These are phyloP conservation scores for Phragmatobia fuliginosa DNA, from an alignment of 2,888 invertebrate genomes.

Conservation along the genomic window DNA sequence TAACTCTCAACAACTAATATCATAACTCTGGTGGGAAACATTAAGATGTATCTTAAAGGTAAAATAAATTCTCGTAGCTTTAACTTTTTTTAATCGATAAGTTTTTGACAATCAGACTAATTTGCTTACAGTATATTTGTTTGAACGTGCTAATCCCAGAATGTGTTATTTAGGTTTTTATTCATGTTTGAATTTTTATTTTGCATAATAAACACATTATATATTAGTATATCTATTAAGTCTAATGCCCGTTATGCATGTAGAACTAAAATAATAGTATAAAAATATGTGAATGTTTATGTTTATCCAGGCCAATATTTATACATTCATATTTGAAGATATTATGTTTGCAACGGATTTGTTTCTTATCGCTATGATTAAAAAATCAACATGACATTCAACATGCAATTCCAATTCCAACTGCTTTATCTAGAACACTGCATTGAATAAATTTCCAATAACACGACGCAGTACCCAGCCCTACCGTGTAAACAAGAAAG, in stretches of 20 bases:
- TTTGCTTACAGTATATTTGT: too few species aligned
- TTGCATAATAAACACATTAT: too few species aligned
- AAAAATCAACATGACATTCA: neutral
- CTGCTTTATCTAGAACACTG: neutral
- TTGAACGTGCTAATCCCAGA: too few species aligned
- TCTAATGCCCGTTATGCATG: neutral
- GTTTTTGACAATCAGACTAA: too few species aligned
- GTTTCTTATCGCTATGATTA: neutral
- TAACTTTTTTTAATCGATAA: too few species aligned
- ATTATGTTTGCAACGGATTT: neutral
- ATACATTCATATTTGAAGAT: neutral
- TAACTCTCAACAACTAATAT: too few species aligned
- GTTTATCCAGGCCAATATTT: too few species aligned
- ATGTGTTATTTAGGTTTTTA: too few species aligned
- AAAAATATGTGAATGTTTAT: too few species aligned
- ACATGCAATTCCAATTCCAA: neutral
- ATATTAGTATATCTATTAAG: neutral
- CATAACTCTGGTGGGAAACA: neutral
- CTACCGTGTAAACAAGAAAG: conserved; percentile 30
- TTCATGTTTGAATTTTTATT: too few species aligned
- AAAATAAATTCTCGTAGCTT: too few species aligned
- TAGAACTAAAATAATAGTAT: too few species aligned
- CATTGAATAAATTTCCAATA: neutral
- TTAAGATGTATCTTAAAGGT: neutral
- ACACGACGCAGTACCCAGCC: neutral